These are phyloP conservation scores for Sturmia bella DNA, from an alignment of 2,888 invertebrate genomes.

Conservation along the genomic window DNA sequence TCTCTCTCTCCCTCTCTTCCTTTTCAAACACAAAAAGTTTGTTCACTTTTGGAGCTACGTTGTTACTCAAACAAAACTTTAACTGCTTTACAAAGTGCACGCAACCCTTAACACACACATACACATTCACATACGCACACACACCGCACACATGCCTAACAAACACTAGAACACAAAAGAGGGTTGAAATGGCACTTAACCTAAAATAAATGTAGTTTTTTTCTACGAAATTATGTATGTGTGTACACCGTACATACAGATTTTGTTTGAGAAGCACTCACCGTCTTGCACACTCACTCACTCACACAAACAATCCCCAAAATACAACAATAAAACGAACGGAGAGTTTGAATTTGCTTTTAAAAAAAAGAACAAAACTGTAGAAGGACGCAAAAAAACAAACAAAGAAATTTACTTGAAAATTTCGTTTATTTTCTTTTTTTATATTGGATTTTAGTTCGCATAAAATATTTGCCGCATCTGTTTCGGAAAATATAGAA, in stretches of 20 bases:
- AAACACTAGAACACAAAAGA: constrained; percentile 9
- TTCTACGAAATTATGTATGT: constrained; percentile 10
- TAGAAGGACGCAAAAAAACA: constrained; percentile 43
- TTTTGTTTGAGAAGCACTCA: constrained; percentile 11
- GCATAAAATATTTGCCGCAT: constrained; percentile 58
- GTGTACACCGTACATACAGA: constrained; percentile 22
- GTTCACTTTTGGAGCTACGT: constrained; percentile 42
- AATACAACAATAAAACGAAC: constrained; percentile 3
- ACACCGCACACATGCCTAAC: too few relatives aligned
- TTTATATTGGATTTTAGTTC: constrained; percentile 48
- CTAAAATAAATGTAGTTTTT: constrained; percentile 16
- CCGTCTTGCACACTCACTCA: neutral
- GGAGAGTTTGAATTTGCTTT: constrained; percentile 16
- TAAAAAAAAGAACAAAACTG: constrained; percentile 18
- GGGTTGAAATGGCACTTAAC: constrained; percentile 45
- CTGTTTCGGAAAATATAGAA: constrained; percentile 47
- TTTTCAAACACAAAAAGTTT: constrained; percentile 32
- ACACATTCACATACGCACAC: neutral
- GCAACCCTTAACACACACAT: constrained; percentile 49
- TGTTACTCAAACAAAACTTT: constrained; percentile 8
- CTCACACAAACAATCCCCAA: constrained; percentile 40
- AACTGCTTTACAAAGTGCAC: constrained; percentile 4
- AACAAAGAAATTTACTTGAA: constrained; percentile 8
- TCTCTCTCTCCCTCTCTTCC: neutral
- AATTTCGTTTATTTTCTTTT: constrained; percentile 27